Evolutionary conservation across 1,140 invertebrate genomes (phyloP).

Genomic region (Bombus sibiricus): DNA sequence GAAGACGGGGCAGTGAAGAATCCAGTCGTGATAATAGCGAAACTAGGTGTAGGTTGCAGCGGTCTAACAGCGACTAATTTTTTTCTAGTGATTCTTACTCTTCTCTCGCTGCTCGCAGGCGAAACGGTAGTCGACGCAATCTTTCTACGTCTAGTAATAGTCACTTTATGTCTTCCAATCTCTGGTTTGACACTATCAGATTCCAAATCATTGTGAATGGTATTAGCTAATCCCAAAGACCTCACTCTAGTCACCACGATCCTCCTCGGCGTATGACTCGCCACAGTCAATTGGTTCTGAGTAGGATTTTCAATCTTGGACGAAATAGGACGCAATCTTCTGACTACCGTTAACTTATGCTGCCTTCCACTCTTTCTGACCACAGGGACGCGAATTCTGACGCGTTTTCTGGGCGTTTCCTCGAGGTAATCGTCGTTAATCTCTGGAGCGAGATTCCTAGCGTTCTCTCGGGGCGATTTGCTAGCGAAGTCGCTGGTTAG

Average conservation of each 20-base stretch:
- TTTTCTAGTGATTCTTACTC: constrained; percentile 75
- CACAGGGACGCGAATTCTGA: constrained; percentile 77
- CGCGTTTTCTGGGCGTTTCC: constrained; percentile 70
- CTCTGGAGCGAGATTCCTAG: constrained; percentile 38
- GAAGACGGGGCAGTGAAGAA: constrained; percentile 75
- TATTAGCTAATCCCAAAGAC: constrained; percentile 56
- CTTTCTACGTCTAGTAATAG: constrained; percentile 78
- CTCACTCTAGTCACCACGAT: constrained; percentile 77
- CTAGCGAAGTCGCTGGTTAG: constrained; percentile 6
- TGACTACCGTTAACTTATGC: constrained; percentile 78
- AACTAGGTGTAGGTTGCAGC: constrained; percentile 70
- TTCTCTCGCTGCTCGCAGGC: constrained; percentile 56
- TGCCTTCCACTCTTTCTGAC: constrained; percentile 71
- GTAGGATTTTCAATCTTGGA: constrained; percentile 59
- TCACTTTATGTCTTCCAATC: constrained; percentile 74
- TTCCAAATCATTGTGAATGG: constrained; percentile 29
- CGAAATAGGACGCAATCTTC: constrained; percentile 72
- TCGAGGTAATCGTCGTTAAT: constrained; percentile 58
- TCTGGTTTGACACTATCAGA: constrained; percentile 1
- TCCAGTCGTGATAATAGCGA: constrained; percentile 80
- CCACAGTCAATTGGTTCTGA: background rate
- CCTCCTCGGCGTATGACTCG: constrained; percentile 67
- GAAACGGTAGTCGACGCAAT: constrained; percentile 64
- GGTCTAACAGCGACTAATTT: constrained; percentile 78
- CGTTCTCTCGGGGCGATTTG: constrained; percentile 25